Evolutionary conservation across 2,888 invertebrate species (phyloP).

Genomic region (Athetis lepigone): DNA sequence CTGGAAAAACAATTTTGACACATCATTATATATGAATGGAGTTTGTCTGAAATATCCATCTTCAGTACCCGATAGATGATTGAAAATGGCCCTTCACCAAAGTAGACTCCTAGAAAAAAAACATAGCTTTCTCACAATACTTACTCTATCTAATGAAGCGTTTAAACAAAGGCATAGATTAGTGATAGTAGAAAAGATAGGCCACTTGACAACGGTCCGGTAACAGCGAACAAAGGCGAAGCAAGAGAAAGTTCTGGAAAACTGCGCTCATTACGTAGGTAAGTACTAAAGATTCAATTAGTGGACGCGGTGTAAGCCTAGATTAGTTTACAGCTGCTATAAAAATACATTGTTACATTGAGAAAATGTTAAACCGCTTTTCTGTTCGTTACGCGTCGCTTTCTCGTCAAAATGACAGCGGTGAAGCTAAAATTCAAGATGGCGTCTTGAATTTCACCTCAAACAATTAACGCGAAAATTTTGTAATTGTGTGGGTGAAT

Average conservation of each 20-base stretch:
- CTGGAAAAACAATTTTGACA: too few relatives aligned
- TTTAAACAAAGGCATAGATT: slow-evolving; percentile 25
- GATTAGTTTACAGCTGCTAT: slow-evolving; percentile 2
- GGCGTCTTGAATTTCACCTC: too few relatives aligned
- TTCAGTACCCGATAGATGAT: too few relatives aligned
- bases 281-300: slow-evolving; percentile 29
- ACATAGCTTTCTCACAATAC: slow-evolving; percentile 16
- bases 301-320: slow-evolving; percentile 8
- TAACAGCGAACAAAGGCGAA: slow-evolving; percentile 24
- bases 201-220: slow-evolving; percentile 20
- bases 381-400: background rate
- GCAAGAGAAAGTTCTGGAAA: slow-evolving; percentile 45
- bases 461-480: too few relatives aligned
- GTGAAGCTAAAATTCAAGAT: too few relatives aligned
- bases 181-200: slow-evolving; percentile 1
- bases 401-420: too few relatives aligned
- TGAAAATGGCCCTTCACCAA: background rate
- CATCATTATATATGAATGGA: too few relatives aligned
- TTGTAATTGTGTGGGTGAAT: too few relatives aligned
- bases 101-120: background rate
- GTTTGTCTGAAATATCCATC: too few relatives aligned
- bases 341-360: slow-evolving; percentile 21
- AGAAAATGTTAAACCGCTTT: background rate
- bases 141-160: slow-evolving; percentile 38
- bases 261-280: slow-evolving; percentile 11